Evolutionary conservation across 2,113 vertebrate genomes (phyloP), one percentile per base, ranked within the genome.

Genomic region (Dipodomys ordii): DNA sequence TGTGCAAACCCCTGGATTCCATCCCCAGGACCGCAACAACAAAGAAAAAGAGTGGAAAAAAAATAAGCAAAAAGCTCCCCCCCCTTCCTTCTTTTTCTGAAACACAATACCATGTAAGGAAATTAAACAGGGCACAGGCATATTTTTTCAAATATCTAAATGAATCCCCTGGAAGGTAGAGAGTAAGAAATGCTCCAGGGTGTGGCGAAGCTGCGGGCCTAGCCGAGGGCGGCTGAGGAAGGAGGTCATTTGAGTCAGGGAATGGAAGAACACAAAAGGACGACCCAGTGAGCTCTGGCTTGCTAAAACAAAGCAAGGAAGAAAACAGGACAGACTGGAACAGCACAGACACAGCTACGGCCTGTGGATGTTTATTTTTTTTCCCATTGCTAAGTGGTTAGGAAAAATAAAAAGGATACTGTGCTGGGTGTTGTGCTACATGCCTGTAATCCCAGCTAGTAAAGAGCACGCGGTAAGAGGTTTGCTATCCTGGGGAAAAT

Each of bases 31-130:
- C 68, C 27, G 8, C 30, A 30, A 22, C 7, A 86, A 49, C 30
- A 64, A 39, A 39, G 20, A 65, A 60, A 23, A 4, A 7, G 76
- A 69, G 68, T 74, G 22, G 22, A 72, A 88, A 91, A 95, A 94
- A 84, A 87, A 80, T 62, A 88, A 91, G 80, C 25, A 93, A 91
- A 94, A 49, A 23, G 28, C 69, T 53, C 82, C 3, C 15, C 53
- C 53, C 53, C 53, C 53, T 57, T 96, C 16, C 53, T 57, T 96
- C 79, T 91, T 93, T 93, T 73, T 44, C 84, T 91, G 60, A 93
- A 94, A 89, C 67, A 93, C 90, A 91, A 93, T 73, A 87, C 97
- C 96, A 96, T 97, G 95, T 97, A 95, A 95, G 96, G 96, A 95
- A 95, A 95, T 92, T 57, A 65, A 93, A 81, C 77, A 87, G 4